Conservation (phyloP, 2,797 vertebrate genomes). For the Sebastes taczanowskii region DNA sequence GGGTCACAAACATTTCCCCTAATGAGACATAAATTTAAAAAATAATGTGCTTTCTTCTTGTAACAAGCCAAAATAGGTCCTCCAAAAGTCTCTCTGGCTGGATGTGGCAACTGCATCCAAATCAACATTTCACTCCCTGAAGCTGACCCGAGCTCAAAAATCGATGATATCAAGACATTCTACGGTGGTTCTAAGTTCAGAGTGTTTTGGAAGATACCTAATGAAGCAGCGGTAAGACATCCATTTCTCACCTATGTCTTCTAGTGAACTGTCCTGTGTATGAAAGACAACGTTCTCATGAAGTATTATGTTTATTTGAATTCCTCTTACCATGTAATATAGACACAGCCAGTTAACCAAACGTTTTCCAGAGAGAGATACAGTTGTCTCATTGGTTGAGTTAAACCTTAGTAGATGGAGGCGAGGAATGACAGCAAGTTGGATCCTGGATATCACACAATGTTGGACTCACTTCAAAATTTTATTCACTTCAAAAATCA, state of each 20-base stretch:
- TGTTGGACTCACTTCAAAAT: not conserved
- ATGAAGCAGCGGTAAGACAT: constrained; percentile 20
- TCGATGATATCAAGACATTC: fast-evolving
- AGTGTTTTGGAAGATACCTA: constrained; percentile 24
- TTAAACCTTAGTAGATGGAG: not conserved
- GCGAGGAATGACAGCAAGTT: not conserved
- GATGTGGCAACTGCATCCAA: constrained; percentile 61
- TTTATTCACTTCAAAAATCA: not conserved
- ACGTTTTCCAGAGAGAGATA: not conserved
- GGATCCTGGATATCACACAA: not conserved
- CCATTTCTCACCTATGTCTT: not conserved
- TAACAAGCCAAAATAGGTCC: constrained; percentile 67
- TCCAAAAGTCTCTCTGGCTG: constrained; percentile 51
- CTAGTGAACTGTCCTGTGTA: not conserved
- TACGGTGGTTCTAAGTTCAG: fast-evolving
- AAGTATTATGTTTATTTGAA: not conserved
- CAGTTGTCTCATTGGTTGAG: not conserved
- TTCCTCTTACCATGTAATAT: not conserved
- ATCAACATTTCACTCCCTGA: constrained; percentile 59
- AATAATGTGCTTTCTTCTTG: not conserved
- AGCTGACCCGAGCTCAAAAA: not conserved
- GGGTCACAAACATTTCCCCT: not conserved
- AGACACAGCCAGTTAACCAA: not conserved
- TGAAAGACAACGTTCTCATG: not conserved
- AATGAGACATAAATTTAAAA: not conserved